Base-by-base conservation (phyloP, 2,888 invertebrate species). In the Epiperipatus broadwayi region DNA sequence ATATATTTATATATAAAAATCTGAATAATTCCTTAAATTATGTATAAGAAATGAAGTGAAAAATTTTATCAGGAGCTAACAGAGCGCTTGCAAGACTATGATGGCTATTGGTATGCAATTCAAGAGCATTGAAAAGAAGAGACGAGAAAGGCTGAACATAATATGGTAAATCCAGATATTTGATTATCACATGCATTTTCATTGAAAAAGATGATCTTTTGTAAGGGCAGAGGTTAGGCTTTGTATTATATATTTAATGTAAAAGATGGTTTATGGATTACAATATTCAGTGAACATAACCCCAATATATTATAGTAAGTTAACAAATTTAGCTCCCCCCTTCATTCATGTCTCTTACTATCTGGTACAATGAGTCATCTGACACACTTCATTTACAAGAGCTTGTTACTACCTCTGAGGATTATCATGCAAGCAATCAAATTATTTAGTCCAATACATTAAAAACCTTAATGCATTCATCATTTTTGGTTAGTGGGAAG, bases 351-450 rank as follows among this genome's bases (percentile, higher is more conserved):
- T 41, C 81, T 70, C 52, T 81, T 80, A 30, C 78, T 75, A 56
- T 97, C 95, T 0, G 97, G 97, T 54, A 97, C 95, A 0, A 97
- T 95, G 67, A 45, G 97, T 91, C 47, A 99, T 67, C 58, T 97
- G 97, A 35, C 87, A 70, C 15, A 78, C 72, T 57, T 95, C 95
- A 30, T 95, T 93, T 0, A 95, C 95, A 35, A 97, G 64, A 59
- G 84, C 21, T 75, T 75, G n/a, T n/a, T n/a, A 20, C 79, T 78
- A 50, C 93, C 89, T 55, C 83, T 81, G 52, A 75, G 75, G 19
- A 85, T 72, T 25, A 95, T 83, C 14, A 85, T 87, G 56, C 95
- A 97, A 2, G 89, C 85, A 53, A 95, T 85, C 43, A 97, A 68
- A 63, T 97, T 95, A 47, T 93, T 95, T 4, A 66, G 65, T n/a